These are phyloP conservation scores for Hirtodrosophila histrioides DNA, from an alignment of 2,888 invertebrate genomes.

Conservation along the genomic window DNA sequence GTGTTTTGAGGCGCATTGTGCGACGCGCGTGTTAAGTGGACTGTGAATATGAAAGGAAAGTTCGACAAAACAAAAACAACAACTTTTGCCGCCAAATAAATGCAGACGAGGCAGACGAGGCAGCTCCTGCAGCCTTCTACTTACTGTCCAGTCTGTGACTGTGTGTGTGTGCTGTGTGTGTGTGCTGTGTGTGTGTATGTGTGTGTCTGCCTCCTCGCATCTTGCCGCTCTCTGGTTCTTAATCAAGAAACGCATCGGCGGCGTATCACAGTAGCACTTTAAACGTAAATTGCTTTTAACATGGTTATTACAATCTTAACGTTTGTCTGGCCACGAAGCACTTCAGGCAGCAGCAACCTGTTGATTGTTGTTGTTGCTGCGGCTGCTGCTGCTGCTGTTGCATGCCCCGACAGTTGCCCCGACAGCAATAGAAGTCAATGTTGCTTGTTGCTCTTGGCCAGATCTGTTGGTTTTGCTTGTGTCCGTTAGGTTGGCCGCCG, in stretches of 20 bases:
- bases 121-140: constrained; percentile 35
- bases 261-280: constrained; percentile 83
- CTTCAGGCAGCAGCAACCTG: constrained; percentile 69
- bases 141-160: constrained; percentile 31
- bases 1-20: constrained; percentile 81
- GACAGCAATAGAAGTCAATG: constrained; percentile 34
- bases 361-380: constrained; percentile 49
- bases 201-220: constrained; percentile 15
- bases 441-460: constrained; percentile 20
- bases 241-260: constrained; percentile 81
- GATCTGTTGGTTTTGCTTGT: constrained; percentile 33
- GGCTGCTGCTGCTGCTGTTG: constrained; percentile 2
- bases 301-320: constrained; percentile 82
- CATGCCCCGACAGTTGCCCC: constrained; percentile 2
- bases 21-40: constrained; percentile 82
- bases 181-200: constrained; percentile 3
- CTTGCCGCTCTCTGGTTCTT: constrained; percentile 62
- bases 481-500: constrained; percentile 45
- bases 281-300: constrained; percentile 84
- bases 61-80: constrained; percentile 51
- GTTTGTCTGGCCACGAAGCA: constrained; percentile 77
- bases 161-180: constrained; percentile 1
- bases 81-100: constrained; percentile 77
- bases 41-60: constrained; percentile 82
- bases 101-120: constrained; percentile 44